A percentile compares a stretch with the other conserved stretches of the same genome.
These are phyloP conservation scores for Trichomycterus rosablanca DNA, from an alignment of 2,113 vertebrate genomes.

Conservation along the genomic window DNA sequence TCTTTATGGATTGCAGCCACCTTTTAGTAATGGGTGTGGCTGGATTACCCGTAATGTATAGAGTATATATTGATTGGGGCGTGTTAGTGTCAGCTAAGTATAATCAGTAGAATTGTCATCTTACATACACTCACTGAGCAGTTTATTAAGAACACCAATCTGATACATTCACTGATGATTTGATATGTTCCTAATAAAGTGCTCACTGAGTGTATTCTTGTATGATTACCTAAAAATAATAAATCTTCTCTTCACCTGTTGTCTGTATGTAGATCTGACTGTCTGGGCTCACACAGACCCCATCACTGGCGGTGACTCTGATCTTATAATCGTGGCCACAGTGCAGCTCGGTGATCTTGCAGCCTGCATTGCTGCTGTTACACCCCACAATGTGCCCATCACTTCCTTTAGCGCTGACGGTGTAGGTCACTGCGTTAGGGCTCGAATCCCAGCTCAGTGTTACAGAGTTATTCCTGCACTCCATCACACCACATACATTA, in stretches of 20 bases:
- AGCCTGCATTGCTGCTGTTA: conserved; percentile 26
- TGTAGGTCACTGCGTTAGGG: conserved; percentile 56
- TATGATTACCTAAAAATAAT: too few relatives aligned
- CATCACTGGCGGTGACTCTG: conserved; percentile 57
- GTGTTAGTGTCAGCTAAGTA: too few relatives aligned
- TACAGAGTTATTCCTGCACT: conserved; percentile 55
- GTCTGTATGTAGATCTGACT: conserved; percentile 46
- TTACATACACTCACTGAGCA: too few relatives aligned
- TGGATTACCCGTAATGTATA: too few relatives aligned
- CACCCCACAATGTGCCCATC: conserved; percentile 57
- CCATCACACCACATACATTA: conserved; percentile 45
- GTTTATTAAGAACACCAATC: too few relatives aligned
- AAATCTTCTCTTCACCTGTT: conserved; percentile 56
- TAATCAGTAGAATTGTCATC: too few relatives aligned
- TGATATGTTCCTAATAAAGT: too few relatives aligned
- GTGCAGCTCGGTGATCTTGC: conserved; percentile 50
- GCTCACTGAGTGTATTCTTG: too few relatives aligned
- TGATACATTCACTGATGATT: too few relatives aligned
- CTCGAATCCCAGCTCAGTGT: conserved; percentile 59
- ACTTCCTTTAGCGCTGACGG: conserved; percentile 46
- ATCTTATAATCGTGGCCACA: conserved; percentile 63
- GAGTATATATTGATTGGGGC: too few relatives aligned
- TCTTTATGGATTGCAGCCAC: too few relatives aligned
- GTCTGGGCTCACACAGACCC: conserved; percentile 53
- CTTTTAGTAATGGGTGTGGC: too few relatives aligned